These are phyloP conservation scores for Tribolium madens DNA, from an alignment of 1,140 invertebrate genomes.

Conservation along the genomic window DNA sequence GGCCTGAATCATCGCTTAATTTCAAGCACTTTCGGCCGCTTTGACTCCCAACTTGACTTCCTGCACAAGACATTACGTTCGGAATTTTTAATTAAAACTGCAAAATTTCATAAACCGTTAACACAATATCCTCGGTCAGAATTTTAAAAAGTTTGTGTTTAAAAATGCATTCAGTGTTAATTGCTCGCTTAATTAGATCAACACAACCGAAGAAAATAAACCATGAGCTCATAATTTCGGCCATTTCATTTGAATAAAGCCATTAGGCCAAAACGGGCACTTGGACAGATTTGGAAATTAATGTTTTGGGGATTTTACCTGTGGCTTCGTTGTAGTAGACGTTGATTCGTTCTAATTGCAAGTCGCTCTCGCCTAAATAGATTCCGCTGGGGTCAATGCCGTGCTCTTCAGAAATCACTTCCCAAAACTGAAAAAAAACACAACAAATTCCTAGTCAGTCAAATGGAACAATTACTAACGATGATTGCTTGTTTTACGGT, in stretches of 20 bases:
- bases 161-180: not conserved
- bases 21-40: conserved; percentile 16
- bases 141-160: not conserved
- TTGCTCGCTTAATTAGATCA: not conserved
- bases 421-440: conserved; percentile 71
- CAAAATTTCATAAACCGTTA: conserved; percentile 9
- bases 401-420: conserved; percentile 87
- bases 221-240: not conserved
- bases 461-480: conserved; percentile 17
- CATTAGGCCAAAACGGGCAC: conserved; percentile 15
- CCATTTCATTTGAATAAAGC: conserved; percentile 11
- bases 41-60: conserved; percentile 1
- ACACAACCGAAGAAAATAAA: not conserved
- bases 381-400: conserved; percentile 85
- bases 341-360: conserved; percentile 86
- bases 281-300: conserved; percentile 71
- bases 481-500: conserved; percentile 1
- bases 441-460: conserved; percentile 15
- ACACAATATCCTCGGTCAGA: not conserved
- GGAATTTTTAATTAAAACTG: conserved; percentile 12
- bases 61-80: not conserved
- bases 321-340: conserved; percentile 90
- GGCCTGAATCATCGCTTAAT: conserved; percentile 34
- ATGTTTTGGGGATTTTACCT: conserved; percentile 64
- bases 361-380: conserved; percentile 83